Conservation (phyloP, 2,113 vertebrate genomes). For the Hippolais icterina region DNA sequence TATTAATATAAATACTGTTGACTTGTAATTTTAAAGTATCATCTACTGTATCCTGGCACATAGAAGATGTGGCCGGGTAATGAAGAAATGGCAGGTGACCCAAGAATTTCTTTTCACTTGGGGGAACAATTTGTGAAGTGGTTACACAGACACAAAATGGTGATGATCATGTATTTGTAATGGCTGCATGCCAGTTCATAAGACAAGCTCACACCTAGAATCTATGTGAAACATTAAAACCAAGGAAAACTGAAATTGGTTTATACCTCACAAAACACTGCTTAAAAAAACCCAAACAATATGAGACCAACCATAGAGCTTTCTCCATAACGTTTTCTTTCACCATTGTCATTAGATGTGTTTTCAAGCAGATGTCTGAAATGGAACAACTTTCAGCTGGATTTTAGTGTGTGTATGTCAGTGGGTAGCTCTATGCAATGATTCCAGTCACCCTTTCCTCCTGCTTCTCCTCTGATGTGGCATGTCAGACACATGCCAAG, state of each 20-base stretch:
- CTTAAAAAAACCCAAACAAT: not conserved
- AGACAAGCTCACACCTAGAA: not conserved
- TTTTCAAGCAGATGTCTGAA: not conserved
- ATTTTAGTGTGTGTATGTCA: not conserved
- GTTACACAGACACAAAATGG: not conserved
- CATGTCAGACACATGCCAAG: slow-evolving; percentile 25
- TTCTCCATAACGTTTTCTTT: not conserved
- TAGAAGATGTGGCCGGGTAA: slow-evolving; percentile 27
- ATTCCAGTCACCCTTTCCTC: not conserved
- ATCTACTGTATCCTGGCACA: slow-evolving; percentile 33
- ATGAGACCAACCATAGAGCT: not conserved
- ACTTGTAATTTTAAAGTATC: slow-evolving; percentile 43
- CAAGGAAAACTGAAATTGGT: not conserved
- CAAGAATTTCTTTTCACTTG: not conserved
- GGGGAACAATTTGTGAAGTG: not conserved
- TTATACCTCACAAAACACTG: not conserved
- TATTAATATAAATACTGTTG: not conserved
- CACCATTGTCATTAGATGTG: not conserved
- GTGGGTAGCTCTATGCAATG: not conserved
- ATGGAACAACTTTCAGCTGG: not conserved
- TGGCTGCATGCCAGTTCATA: not conserved
- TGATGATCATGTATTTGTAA: not conserved
- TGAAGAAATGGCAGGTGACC: slow-evolving; percentile 37
- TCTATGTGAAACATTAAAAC: not conserved
- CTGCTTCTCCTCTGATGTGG: not conserved